Base-by-base conservation (phyloP, 2,888 invertebrate species). In the Melieria picta region DNA sequence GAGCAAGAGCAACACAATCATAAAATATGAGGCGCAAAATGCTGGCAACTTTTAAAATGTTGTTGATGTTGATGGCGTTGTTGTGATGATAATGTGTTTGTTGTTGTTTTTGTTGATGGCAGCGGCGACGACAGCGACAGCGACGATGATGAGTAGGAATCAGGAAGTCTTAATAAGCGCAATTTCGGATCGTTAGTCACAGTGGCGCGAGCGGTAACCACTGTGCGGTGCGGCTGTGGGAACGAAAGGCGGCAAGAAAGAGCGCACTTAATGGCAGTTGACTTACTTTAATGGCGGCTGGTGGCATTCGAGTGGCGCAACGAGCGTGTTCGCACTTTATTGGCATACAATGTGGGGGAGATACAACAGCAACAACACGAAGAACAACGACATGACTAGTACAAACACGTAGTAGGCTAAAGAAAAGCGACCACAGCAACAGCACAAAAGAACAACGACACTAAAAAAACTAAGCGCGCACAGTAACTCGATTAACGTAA, bases 111-210 rank as follows among this genome's bases (percentile, higher is more conserved):
- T 58, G 58, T 58, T 66, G 66, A 58, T 43, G 48, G 48, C 48
- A 30, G 30, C 30, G 30, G 2, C 16, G 10, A 46, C 7, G 7
- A 63, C 48, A 48, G 4, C 48, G 16, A 4, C 48, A 1, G 13
- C 30, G 48, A 5, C 7, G 48, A 13, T 46, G 42, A 13, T 46
- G 63, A 48, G 56, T 57, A 65, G 46, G 77, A 79, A 80, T 82
- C 82, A 82, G 81, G 81, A 81, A 81, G 81, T 81, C 82, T 81
- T 81, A 81, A 81, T 81, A 81, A 82, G 82, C 79, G 77, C 81
- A 81, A 81, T 81, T 81, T 81, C 77, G 77, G 77, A 80, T 80
- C 79, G 81, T 81, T 81, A 81, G 80, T 81, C 78, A 75, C 74
- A 75, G 60, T 72, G 72, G 60, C 58, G 30, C 30, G 30, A 30